phyloP scores from a whole-genome alignment of 2,888 invertebrate species.

The Acanthosepion lycidas region DNA sequence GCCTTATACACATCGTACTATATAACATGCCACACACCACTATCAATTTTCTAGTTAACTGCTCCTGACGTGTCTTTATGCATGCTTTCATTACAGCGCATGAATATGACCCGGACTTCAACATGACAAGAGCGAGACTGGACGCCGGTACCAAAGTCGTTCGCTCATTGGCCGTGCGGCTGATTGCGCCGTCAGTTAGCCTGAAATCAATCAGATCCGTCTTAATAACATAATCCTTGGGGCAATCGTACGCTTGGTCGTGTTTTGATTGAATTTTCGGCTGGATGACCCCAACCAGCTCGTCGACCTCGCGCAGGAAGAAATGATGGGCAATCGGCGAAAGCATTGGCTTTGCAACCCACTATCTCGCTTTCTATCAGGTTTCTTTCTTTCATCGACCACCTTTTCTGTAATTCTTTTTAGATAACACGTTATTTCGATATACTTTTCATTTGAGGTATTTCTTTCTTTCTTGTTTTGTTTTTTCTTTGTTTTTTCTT shows the following conservation, averaged over 20 bases:
- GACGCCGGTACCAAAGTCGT: background rate
- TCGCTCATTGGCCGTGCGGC: background rate
- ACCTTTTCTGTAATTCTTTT: too few species aligned
- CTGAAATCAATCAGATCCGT: slow-evolving; percentile 20
- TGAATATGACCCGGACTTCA: background rate
- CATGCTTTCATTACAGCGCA: background rate
- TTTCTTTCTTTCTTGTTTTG: too few species aligned
- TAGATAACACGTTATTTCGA: too few species aligned
- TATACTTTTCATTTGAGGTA: too few species aligned
- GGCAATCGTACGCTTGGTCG: slow-evolving; percentile 33
- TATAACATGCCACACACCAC: background rate
- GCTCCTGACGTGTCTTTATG: slow-evolving; percentile 21
- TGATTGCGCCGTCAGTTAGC: background rate
- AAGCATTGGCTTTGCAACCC: too few species aligned
- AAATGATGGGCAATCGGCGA: background rate
- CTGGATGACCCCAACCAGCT: slow-evolving; percentile 33
- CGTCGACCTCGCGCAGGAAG: background rate
- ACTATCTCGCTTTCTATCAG: too few species aligned
- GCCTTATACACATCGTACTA: background rate
- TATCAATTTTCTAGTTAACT: slow-evolving; percentile 33
- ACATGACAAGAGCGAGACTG: background rate
- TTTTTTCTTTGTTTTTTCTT: too few species aligned
- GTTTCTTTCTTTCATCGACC: too few species aligned
- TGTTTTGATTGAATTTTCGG: slow-evolving; percentile 33
- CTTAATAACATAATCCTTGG: slow-evolving; percentile 14